Conservation (phyloP, 2,888 invertebrate species). For the Drosophila parthenogenetica region DNA sequence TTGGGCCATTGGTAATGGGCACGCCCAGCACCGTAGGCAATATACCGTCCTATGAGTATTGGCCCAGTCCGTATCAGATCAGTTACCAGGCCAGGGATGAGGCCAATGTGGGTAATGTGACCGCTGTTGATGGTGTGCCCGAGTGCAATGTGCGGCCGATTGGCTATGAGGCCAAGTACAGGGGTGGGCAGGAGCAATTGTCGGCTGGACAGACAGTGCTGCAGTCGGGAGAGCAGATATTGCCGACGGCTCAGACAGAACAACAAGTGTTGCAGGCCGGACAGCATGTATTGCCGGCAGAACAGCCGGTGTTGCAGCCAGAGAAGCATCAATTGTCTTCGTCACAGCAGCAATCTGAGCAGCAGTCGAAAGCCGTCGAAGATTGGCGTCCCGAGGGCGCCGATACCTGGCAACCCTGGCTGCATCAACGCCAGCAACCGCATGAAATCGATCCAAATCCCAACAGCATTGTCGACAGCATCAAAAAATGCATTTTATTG, state of each 20-base stretch:
- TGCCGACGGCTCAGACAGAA: neutral
- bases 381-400: neutral
- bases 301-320: too few species aligned
- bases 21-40: slow-evolving; percentile 20
- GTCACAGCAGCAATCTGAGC: slow-evolving; percentile 1
- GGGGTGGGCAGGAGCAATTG: neutral
- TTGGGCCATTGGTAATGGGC: slow-evolving; percentile 31
- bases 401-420: slow-evolving; percentile 25
- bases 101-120: neutral
- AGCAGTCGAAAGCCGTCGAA: neutral
- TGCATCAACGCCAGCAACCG: neutral
- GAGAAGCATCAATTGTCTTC: neutral
- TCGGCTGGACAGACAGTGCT: too few species aligned
- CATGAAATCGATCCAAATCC: slow-evolving; percentile 23
- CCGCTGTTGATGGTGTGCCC: neutral
- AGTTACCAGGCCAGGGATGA: slow-evolving; percentile 2
- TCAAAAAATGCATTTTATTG: slow-evolving; percentile 41
- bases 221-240: neutral
- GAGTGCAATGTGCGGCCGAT: slow-evolving; percentile 39
- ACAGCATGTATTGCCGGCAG: too few species aligned
- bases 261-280: too few species aligned
- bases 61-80: slow-evolving; percentile 40
- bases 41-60: slow-evolving; percentile 32
- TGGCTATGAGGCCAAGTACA: slow-evolving; percentile 45
- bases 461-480: slow-evolving; percentile 49